Evolutionary conservation across 30 jellyfish, hydroid and myxozoan species (phyloP).

Genomic region (Aurelia aurita): DNA sequence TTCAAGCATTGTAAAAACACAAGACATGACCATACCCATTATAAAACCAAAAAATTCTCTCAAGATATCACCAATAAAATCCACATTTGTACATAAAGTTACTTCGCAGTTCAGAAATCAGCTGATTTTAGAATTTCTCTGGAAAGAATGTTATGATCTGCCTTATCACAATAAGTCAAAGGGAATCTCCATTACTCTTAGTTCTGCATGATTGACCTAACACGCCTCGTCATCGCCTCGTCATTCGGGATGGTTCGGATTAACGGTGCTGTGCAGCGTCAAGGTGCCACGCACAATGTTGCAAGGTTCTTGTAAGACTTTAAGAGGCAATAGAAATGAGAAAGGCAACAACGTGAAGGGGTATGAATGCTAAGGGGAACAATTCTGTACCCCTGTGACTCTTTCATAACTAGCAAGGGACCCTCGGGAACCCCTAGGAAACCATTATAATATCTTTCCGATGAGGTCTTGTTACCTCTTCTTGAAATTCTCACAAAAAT

Average conservation of each 20-base stretch:
- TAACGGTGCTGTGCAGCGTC: not conserved
- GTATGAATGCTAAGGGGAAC: no score
- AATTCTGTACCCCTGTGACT: no score
- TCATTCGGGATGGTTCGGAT: not conserved
- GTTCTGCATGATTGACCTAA: conserved; percentile 40
- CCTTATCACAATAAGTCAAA: conserved; percentile 21
- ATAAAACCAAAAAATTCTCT: no score
- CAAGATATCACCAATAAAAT: not conserved
- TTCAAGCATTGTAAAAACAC: conserved; percentile 31
- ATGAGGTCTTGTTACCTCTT: no score
- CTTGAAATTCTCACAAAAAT: no score
- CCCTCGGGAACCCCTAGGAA: no score
- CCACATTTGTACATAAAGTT: not conserved
- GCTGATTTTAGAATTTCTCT: conserved; percentile 58
- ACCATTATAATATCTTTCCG: no score
- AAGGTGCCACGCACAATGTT: no score
- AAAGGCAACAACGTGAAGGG: no score
- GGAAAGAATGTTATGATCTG: conserved; percentile 46
- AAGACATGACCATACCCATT: conserved; percentile 48
- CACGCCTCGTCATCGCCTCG: conserved; percentile 10
- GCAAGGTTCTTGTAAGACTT: no score
- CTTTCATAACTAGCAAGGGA: no score
- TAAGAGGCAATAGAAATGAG: no score
- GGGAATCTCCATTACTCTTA: conserved; percentile 69
- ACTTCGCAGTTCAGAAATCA: conserved; percentile 25